These are phyloP conservation scores for Tupaia chinensis DNA, from an alignment of 2,113 vertebrate species.

Conservation along the genomic window DNA sequence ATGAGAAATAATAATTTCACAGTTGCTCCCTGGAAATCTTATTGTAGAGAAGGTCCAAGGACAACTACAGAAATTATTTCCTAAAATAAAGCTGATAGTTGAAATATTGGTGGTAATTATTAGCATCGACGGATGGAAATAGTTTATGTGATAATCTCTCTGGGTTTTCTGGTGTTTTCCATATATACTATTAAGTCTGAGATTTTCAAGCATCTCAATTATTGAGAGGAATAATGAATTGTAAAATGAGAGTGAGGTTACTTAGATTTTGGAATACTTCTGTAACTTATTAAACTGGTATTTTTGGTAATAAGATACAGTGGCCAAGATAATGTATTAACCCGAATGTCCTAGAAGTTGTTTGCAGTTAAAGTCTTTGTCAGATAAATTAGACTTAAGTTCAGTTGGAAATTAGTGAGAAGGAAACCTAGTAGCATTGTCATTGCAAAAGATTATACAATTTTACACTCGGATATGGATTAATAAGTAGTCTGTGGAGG, in stretches of 20 bases:
- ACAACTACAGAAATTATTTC: conserved; percentile 61
- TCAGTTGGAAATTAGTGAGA: conserved; percentile 64
- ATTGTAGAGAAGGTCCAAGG: conserved; percentile 52
- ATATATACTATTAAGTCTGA: conserved; percentile 14
- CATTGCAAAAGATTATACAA: conserved; percentile 29
- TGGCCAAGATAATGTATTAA: conserved; percentile 9
- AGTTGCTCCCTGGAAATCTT: conserved; percentile 45
- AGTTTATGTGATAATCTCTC: conserved; percentile 39
- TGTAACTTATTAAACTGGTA: conserved; percentile 22
- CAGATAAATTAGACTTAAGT: conserved; percentile 56
- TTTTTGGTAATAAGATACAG: conserved; percentile 43
- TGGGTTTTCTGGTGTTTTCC: conserved; percentile 45
- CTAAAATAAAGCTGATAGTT: conserved; percentile 65
- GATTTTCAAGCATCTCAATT: conserved; percentile 50
- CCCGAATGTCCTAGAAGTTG: conserved; percentile 27
- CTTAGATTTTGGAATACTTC: conserved; percentile 52
- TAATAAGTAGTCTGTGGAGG: conserved; percentile 55
- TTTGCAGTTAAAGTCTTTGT: conserved; percentile 44
- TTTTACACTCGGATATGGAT: conserved; percentile 55
- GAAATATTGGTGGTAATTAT: conserved; percentile 41
- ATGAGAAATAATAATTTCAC: conserved; percentile 62
- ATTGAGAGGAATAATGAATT: conserved; percentile 13
- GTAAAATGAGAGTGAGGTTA: conserved; percentile 50
- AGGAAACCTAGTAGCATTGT: conserved; percentile 45
- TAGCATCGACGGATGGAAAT: background rate